These are phyloP conservation scores for Machimus rusticus DNA, from an alignment of 2,888 invertebrate genomes.

Conservation along the genomic window DNA sequence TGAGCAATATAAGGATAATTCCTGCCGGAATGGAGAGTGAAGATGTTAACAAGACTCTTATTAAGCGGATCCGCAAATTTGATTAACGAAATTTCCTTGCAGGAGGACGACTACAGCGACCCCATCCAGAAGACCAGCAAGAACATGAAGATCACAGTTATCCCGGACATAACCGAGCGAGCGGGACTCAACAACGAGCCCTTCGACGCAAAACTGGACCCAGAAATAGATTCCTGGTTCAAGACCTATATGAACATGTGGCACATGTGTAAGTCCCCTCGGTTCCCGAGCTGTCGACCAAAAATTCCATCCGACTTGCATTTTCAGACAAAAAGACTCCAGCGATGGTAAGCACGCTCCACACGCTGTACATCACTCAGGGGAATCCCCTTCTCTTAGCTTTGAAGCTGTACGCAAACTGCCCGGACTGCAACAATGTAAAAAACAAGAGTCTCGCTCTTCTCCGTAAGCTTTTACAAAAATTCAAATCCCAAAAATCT, in stretches of 20 bases:
- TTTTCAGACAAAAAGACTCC: constrained; percentile 55
- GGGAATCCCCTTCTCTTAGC: constrained; percentile 57
- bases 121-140: constrained; percentile 50
- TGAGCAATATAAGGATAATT: constrained; percentile 46
- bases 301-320: background rate
- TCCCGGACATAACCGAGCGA: constrained; percentile 59
- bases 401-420: constrained; percentile 60
- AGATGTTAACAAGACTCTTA: constrained; percentile 37
- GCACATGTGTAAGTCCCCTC: constrained; percentile 54
- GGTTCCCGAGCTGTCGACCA: too few species aligned
- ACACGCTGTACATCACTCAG: constrained; percentile 52
- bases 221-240: constrained; percentile 55
- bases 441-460: constrained; percentile 59
- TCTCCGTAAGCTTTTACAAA: constrained; percentile 50
- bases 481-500: background rate
- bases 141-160: constrained; percentile 59
- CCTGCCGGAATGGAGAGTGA: constrained; percentile 59
- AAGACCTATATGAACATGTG: constrained; percentile 55
- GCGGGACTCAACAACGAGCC: constrained; percentile 59
- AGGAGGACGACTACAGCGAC: constrained; percentile 34
- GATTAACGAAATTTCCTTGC: background rate
- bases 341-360: constrained; percentile 54
- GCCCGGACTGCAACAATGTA: constrained; percentile 60
- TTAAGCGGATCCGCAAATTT: background rate
- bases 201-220: constrained; percentile 57